Conservation (phyloP, 2,113 vertebrate genomes). For the Sturnus vulgaris region DNA sequence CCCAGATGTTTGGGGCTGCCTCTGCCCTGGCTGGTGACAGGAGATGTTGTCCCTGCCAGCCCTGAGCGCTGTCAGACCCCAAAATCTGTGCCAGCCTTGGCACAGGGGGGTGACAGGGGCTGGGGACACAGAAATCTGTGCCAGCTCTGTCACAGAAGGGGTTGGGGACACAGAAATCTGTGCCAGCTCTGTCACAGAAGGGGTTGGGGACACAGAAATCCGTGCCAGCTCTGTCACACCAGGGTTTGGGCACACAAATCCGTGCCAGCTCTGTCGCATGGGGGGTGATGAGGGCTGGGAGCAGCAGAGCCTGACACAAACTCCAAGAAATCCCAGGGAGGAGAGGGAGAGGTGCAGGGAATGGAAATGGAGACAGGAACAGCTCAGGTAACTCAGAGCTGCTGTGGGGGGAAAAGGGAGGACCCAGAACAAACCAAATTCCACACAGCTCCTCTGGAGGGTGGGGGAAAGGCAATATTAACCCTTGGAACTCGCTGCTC, state of each 20-base stretch:
- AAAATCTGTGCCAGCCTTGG: not conserved
- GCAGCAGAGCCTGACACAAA: not conserved
- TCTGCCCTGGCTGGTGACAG: not conserved
- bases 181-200: not conserved
- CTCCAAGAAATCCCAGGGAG: fast-evolving
- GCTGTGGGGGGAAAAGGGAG: not conserved
- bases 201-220: too few relatives aligned
- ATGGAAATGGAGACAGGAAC: fast-evolving
- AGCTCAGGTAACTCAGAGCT: fast-evolving
- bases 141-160: too few relatives aligned
- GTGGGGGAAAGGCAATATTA: fast-evolving
- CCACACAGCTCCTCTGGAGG: fast-evolving
- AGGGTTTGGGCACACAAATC: not conserved
- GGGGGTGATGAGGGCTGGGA: too few relatives aligned
- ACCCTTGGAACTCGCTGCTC: not conserved
- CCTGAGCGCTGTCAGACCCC: too few relatives aligned
- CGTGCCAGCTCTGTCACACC: too few relatives aligned
- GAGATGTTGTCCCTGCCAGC: not conserved
- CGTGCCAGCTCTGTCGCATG: too few relatives aligned
- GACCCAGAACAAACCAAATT: fast-evolving
- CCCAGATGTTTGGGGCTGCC: fast-evolving
- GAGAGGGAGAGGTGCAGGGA: not conserved
- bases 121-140: too few relatives aligned
- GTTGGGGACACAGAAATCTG: too few relatives aligned
- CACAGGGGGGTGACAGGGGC: not conserved